Evolutionary conservation across 2,113 vertebrate species (phyloP), one percentile per base, ranked within the genome.

Genomic region (Syngnathoides biaculeatus): DNA sequence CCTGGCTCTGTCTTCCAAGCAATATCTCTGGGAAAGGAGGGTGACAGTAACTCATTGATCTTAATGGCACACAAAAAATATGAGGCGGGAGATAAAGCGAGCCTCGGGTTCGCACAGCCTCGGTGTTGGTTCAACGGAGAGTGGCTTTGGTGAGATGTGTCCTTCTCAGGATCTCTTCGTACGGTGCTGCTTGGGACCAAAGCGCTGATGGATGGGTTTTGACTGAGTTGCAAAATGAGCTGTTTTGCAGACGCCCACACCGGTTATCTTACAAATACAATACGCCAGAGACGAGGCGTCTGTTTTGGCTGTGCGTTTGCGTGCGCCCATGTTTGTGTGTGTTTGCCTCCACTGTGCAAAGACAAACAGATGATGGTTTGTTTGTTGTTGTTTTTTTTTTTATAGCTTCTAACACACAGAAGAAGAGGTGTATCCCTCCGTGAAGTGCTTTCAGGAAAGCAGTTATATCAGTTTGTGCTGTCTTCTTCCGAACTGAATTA

Each of bases 161-260:
- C 79, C 82, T 74, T 69, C 77, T 85, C 79, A 68, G 80, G 82
- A 38, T 79, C 71, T 69, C 71, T 84, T 81, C 78, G 52, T 72
- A 26, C 72, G 65, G 74, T 60, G 30, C 82, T 80, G 81, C 57
- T 79, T 79, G 80, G 68, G 77, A 80, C 80, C 62, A 65, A 63
- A 79, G 81, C 78, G 73, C 55, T 57, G 55, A 30, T 79, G 78
- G 83, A 84, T 81, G 76, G 82, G 84, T 82, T 89, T 83, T 80
- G 88, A 89, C 80, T 89, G 78, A 83, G 87, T 85, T 89, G 88
- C 85, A 89, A 87, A 88, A 83, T 68, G 85, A 84, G 79, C 82
- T 84, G 77, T 88, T 88, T 82, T 86, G 78, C 78, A 77, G 78
- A 85, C 87, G 57, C 86, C 89, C 79, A 88, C 89, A 79, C 71